Conservation (phyloP, 2,113 vertebrate species). For the Labeo rohita region DNA sequence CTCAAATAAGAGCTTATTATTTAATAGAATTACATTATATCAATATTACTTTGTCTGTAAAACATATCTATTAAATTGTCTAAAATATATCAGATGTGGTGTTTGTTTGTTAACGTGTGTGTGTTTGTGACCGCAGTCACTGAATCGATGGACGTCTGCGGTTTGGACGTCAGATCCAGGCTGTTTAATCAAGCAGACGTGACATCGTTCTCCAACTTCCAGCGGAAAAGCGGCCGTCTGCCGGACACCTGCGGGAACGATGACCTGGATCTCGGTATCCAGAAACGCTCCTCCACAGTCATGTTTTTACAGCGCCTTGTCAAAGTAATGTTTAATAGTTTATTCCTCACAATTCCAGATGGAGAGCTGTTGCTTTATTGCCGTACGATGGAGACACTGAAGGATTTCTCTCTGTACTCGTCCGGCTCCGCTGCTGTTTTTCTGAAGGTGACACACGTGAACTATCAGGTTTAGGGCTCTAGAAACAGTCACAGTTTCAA, state of each 20-base stretch:
- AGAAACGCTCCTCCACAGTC: background rate
- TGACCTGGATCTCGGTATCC: constrained; percentile 47
- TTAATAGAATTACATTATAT: too few relatives aligned
- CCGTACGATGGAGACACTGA: constrained; percentile 13
- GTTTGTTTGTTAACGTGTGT: background rate
- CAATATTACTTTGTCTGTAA: background rate
- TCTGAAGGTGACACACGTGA: constrained; percentile 51
- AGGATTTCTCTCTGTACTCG: constrained; percentile 38
- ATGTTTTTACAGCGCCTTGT: background rate
- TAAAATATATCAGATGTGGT: too few relatives aligned
- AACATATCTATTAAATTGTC: too few relatives aligned
- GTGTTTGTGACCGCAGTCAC: background rate
- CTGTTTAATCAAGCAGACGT: constrained; percentile 71
- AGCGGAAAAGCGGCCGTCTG: constrained; percentile 66
- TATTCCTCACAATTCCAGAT: constrained; percentile 41
- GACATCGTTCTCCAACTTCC: constrained; percentile 63
- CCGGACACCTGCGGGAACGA: constrained; percentile 66
- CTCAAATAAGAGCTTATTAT: too few relatives aligned
- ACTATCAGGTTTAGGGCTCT: background rate
- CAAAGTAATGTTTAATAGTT: background rate
- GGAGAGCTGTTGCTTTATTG: constrained; percentile 46
- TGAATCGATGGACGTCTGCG: constrained; percentile 58
- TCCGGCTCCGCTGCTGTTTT: constrained; percentile 31
- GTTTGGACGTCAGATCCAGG: constrained; percentile 65
- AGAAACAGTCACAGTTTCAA: background rate